Percentiles rank a stretch among this genome's conserved stretches.
Evolutionary conservation across 2,888 invertebrate species (phyloP).

Genomic region (Metopia argyrocephala): DNA sequence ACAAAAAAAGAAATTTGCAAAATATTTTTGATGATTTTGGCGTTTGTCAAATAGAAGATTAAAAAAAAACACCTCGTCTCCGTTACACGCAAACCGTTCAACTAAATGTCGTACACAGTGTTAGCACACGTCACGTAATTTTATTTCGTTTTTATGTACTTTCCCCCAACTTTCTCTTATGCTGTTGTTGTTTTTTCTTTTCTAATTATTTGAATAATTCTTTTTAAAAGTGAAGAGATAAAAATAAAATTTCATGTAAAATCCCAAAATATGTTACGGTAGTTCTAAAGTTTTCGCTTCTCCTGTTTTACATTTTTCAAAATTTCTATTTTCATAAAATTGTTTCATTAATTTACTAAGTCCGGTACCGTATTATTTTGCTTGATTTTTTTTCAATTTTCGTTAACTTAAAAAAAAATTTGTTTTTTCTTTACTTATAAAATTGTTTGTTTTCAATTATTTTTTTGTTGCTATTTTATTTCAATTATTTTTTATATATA

Average conservation of each 20-base stretch:
- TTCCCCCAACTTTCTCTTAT: slow-evolving; percentile 11
- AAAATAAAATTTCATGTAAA: too few relatives aligned
- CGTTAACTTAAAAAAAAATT: not conserved
- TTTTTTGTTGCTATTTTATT: slow-evolving; percentile 10
- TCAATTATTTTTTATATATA: slow-evolving; percentile 12
- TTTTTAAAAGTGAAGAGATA: too few relatives aligned
- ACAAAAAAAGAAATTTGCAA: not conserved
- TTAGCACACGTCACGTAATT: slow-evolving; percentile 51
- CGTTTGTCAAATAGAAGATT: too few relatives aligned
- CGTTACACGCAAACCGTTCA: slow-evolving; percentile 45
- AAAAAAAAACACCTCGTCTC: slow-evolving; percentile 54
- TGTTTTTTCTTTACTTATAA: not conserved
- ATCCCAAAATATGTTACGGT: too few relatives aligned
- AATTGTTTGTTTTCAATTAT: not conserved
- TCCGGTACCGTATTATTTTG: too few relatives aligned
- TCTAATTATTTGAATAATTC: too few relatives aligned
- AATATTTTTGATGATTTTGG: not conserved
- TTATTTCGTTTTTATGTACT: slow-evolving; percentile 1
- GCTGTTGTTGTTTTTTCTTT: not conserved
- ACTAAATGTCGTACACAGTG: slow-evolving; percentile 40
- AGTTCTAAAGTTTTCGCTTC: too few relatives aligned
- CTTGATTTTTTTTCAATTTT: not conserved
- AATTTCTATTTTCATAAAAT: too few relatives aligned
- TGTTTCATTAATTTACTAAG: too few relatives aligned
- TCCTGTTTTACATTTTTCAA: too few relatives aligned